phyloP scores from a whole-genome alignment of 2,113 vertebrate species.

The Chascanopsetta lugubris region DNA sequence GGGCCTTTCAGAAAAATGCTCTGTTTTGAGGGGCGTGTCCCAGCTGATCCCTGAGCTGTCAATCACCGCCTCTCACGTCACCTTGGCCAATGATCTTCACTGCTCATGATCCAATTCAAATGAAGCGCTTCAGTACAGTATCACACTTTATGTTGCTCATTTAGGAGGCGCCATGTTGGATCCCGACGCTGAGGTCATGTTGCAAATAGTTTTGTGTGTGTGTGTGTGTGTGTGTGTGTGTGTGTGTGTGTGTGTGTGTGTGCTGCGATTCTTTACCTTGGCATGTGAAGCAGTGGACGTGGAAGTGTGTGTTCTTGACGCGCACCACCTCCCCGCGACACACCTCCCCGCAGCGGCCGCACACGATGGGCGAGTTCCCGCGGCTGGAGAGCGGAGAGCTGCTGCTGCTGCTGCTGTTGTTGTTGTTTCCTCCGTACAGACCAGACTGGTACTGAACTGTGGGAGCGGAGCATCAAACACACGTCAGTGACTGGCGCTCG shows the following conservation, averaged over 20 bases:
- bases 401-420: conserved; percentile 58
- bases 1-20: no score
- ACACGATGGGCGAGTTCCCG: conserved; percentile 58
- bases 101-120: no score
- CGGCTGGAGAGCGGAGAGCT: conserved; percentile 51
- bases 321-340: conserved; percentile 75
- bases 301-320: conserved; percentile 74
- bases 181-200: no score
- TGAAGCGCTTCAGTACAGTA: no score
- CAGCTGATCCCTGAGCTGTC: no score
- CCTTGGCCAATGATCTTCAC: no score
- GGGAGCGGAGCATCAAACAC: conserved; percentile 20
- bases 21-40: no score
- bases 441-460: conserved; percentile 68
- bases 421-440: conserved; percentile 64
- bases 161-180: not conserved
- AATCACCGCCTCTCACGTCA: no score
- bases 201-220: conserved; percentile 1
- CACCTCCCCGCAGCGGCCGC: conserved; percentile 67
- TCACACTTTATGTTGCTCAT: no score
- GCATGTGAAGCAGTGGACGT: conserved; percentile 74
- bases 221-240: not conserved
- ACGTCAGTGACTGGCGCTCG: conserved; percentile 22
- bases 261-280: conserved; percentile 63
- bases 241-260: conserved; percentile 5